Evolutionary conservation across 1,140 invertebrate genomes (phyloP).

Genomic region (Drosophila carrolli): DNA sequence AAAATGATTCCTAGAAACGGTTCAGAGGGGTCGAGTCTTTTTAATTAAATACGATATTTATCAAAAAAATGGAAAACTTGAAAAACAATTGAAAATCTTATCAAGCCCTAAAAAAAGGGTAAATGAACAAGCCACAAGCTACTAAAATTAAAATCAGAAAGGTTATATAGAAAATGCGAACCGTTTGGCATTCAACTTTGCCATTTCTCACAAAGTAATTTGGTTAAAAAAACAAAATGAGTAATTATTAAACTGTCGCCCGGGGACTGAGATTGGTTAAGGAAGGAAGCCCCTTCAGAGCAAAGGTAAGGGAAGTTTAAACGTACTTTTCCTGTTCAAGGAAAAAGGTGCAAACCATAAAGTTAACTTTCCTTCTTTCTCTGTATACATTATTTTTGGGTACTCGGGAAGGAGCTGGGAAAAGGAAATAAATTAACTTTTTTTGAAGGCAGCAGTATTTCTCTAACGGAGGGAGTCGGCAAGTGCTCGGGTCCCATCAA

Average conservation of each 20-base stretch:
- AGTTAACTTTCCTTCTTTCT: conserved; percentile 30
- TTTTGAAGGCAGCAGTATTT: conserved; percentile 4
- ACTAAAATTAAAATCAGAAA: conserved; percentile 17
- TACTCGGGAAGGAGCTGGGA: not conserved
- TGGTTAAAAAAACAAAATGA: conserved; percentile 67
- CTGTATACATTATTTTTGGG: conserved; percentile 16
- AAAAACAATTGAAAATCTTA: conserved; percentile 37
- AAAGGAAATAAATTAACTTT: conserved; percentile 53
- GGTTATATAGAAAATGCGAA: conserved; percentile 24
- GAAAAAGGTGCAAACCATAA: conserved; percentile 42
- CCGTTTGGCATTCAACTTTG: conserved; percentile 43
- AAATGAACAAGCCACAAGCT: conserved; percentile 19
- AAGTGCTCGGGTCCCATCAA: conserved; percentile 39
- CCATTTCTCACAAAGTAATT: conserved; percentile 73
- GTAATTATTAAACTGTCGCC: conserved; percentile 72
- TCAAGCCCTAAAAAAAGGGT: conserved; percentile 27
- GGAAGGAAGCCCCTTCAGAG: conserved; percentile 1
- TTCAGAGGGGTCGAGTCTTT: conserved; percentile 1
- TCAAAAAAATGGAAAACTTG: conserved; percentile 4
- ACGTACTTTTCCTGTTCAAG: conserved; percentile 34
- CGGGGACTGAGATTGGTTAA: conserved; percentile 24
- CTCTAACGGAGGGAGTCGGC: conserved; percentile 12
- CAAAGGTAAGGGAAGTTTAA: conserved; percentile 31
- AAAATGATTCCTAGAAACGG: not conserved
- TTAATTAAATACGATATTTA: conserved; percentile 26